phyloP scores from a whole-genome alignment of 2,797 vertebrate species.

The Pogonophryne albipinna region DNA sequence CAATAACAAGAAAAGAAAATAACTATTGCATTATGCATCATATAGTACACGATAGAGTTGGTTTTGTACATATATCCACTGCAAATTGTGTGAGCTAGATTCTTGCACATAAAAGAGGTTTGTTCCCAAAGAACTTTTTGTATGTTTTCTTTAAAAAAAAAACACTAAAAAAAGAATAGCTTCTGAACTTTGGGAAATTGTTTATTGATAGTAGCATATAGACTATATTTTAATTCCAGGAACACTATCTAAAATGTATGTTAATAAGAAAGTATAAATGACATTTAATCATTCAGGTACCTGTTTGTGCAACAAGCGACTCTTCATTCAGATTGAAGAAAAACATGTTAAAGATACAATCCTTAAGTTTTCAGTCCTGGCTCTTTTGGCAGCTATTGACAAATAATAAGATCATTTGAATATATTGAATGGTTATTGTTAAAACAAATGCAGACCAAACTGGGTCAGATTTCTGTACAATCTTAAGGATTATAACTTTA shows the following conservation, averaged over 20 bases:
- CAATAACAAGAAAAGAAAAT: slow-evolving; percentile 53
- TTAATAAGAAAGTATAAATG: slow-evolving; percentile 60
- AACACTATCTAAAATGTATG: slow-evolving; percentile 70
- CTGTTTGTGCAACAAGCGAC: slow-evolving; percentile 53
- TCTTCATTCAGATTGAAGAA: slow-evolving; percentile 43
- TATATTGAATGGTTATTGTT: neutral
- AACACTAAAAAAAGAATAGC: slow-evolving; percentile 35
- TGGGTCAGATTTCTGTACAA: neutral
- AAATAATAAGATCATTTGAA: neutral
- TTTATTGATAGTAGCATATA: slow-evolving; percentile 72
- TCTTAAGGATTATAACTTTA: slow-evolving; percentile 45
- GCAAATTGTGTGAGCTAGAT: slow-evolving; percentile 57
- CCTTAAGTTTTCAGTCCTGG: slow-evolving; percentile 14
- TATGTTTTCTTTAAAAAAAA: slow-evolving; percentile 68
- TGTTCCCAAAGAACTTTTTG: slow-evolving; percentile 81
- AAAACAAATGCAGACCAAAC: neutral
- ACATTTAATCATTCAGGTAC: slow-evolving; percentile 74
- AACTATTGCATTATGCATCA: slow-evolving; percentile 44
- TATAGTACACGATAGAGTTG: slow-evolving; percentile 35
- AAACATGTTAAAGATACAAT: slow-evolving; percentile 18
- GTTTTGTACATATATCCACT: slow-evolving; percentile 62
- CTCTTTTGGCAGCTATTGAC: neutral
- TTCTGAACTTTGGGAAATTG: slow-evolving; percentile 66
- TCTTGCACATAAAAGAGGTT: slow-evolving; percentile 67
- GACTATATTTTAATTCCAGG: slow-evolving; percentile 76